Evolutionary conservation across 2,797 vertebrate genomes (phyloP), one percentile per base, ranked within the genome.

Genomic region (Tadarida brasiliensis): DNA sequence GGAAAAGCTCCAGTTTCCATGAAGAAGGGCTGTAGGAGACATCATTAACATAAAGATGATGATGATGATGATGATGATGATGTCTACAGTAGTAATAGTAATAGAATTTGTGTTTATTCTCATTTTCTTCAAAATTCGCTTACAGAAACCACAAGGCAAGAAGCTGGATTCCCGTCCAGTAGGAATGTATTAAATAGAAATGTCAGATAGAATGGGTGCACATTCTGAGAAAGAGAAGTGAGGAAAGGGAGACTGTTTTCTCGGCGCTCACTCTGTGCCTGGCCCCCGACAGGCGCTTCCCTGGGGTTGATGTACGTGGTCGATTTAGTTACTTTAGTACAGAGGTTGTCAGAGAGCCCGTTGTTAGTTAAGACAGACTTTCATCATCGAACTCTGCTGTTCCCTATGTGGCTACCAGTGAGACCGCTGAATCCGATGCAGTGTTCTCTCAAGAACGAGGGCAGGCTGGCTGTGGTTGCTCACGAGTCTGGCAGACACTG

Each of bases 41-140:
- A 91, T 63, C 68, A 86, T 76, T 57, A 44, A 74, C 33, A 28
- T n/a, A 84, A 68, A 88, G 82, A 17, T 33, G 88, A 35, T 39
- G 19, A 54, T 51, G 35, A 17, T 39, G 19, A 54, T 51, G 35
- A 17, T 39, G 83, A 54, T 16, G 11, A 35, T 5, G 2, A 16
- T 49, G 26, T 59, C 30, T 9, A n/a, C 2, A 3, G 28, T 0
- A 24, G 20, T 47, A 1, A 30, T 30, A 51, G n/a, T 22, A 33
- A 81, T 2, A 35, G 61, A n/a, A 24, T 70, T 44, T 87, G 54
- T 84, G 15, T 10, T 0, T 24, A 35, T 71, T 49, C 22, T 90
- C 59, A 30, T 7, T 68, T 68, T 91, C 30, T 51, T 90, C 47
- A 82, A 68, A 83, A 68, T 83, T 9, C 70, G n/a, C 28, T 59